Evolutionary conservation across 2,113 vertebrate genomes (phyloP), one percentile per base, ranked within the genome.

Genomic region (Burhinus bistriatus): DNA sequence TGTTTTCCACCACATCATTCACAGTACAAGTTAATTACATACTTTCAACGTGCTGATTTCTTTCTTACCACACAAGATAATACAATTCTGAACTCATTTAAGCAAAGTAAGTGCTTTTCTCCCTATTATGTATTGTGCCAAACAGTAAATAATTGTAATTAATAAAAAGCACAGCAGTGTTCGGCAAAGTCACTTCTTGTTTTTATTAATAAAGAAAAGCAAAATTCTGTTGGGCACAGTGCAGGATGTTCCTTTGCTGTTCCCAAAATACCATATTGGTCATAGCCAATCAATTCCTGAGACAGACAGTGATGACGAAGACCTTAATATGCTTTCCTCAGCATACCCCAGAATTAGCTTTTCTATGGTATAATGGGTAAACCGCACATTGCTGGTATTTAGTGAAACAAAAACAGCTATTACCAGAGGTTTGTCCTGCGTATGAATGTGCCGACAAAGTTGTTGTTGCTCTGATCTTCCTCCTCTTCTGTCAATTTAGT

Each of bases 101-200:
- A 93, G 70, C 70, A 94, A 95, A 94, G 79, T 57, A 96, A 93
- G 58, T 85, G 54, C 36, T 95, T 95, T 95, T 94, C 62, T 96
- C 45, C 66, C 45, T 85, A 88, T 85, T 93, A 80, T 62, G 55
- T 29, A 42, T 73, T 91, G 75, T 94, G 93, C 83, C 71, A 95
- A 91, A 73, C 40, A 91, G 70, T 89, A 95, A 95, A 96, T 95
- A 96, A 95, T 73, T 83, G 78, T 83, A 91, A 97, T 95, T 94
- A 97, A 96, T 95, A 95, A 97, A 94, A 87, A 94, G 29, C n/a
- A 49, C 40, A 93, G 21, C n/a, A 58, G 61, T 76, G 65, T 83
- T 89, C 8, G 3, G 58, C 81, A 87, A 93, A 95, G 73, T 65
- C 81, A 59, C 49, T 95, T 69, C 45, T 94, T 89, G 36, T 47